Conservation (phyloP, 64 coral and sea anemone species). For the Stylophora pistillata region DNA sequence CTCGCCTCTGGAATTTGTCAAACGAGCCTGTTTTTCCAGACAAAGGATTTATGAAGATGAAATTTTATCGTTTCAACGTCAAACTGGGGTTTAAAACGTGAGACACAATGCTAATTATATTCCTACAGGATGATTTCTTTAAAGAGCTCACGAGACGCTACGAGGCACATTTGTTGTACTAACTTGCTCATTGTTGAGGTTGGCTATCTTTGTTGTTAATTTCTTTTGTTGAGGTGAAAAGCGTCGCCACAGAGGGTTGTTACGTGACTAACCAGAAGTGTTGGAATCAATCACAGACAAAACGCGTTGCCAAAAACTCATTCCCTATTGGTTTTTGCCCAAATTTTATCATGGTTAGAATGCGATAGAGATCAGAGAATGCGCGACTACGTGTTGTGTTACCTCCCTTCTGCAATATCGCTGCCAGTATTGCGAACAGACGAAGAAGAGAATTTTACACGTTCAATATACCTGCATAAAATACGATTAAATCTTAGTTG, state of each 20-base stretch:
- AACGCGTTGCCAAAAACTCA: too few relatives aligned
- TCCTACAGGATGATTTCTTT: constrained; percentile 2
- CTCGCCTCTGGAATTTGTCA: constrained; percentile 34
- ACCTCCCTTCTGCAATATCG: constrained; percentile 4
- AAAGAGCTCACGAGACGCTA: constrained; percentile 39
- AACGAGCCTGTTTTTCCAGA: constrained; percentile 19
- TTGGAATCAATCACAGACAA: not conserved
- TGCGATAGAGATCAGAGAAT: not conserved
- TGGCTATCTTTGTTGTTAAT: constrained; percentile 18
- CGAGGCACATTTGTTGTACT: constrained; percentile 7
- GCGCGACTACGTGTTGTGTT: constrained; percentile 3
- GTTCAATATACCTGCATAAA: not conserved
- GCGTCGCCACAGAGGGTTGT: constrained; percentile 4
- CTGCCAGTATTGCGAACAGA: not conserved
- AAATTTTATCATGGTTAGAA: not conserved
- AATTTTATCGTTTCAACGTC: not conserved
- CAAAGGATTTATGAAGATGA: not conserved
- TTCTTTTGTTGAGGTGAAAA: constrained; percentile 22
- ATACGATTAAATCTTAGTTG: not conserved
- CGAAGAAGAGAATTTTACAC: not conserved
- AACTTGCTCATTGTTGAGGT: not conserved
- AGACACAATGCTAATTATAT: constrained; percentile 40
- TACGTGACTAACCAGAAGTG: constrained; percentile 8
- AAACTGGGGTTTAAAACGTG: constrained; percentile 21
- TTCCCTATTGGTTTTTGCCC: not conserved